phyloP scores from a whole-genome alignment of 2,888 invertebrate species.

The Celastrina argiolus region DNA sequence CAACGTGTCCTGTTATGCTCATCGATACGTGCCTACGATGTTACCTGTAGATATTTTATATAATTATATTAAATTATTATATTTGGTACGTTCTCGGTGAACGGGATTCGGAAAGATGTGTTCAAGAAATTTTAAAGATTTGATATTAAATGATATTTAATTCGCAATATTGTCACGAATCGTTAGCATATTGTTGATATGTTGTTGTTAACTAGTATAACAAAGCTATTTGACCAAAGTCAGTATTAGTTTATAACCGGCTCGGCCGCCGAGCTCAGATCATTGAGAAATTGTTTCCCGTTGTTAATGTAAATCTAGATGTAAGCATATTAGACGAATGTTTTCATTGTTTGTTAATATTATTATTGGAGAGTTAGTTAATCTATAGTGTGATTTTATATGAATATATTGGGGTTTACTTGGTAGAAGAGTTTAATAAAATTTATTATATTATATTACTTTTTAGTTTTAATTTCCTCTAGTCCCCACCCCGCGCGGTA shows the following conservation, averaged over 20 bases:
- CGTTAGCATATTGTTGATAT: slow-evolving; percentile 74
- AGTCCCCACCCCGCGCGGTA: slow-evolving; percentile 32
- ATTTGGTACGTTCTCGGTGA: slow-evolving; percentile 54
- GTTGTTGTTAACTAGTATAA: slow-evolving; percentile 72
- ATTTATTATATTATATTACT: slow-evolving; percentile 51
- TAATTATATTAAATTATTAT: slow-evolving; percentile 53
- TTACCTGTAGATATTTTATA: slow-evolving; percentile 75
- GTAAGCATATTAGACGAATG: slow-evolving; percentile 52
- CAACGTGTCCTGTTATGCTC: slow-evolving; percentile 47
- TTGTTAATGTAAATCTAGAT: slow-evolving; percentile 55
- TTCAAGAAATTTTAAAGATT: slow-evolving; percentile 64
- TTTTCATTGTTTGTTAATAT: slow-evolving; percentile 75
- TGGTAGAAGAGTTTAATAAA: slow-evolving; percentile 76
- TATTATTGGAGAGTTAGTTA: slow-evolving; percentile 71
- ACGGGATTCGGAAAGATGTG: slow-evolving; percentile 64
- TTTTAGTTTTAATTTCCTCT: slow-evolving; percentile 49
- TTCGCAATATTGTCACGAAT: slow-evolving; percentile 67
- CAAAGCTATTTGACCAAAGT: slow-evolving; percentile 79
- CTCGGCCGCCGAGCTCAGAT: slow-evolving; percentile 62
- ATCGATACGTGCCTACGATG: slow-evolving; percentile 75
- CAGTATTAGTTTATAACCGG: slow-evolving; percentile 75
- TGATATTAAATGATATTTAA: slow-evolving; percentile 72
- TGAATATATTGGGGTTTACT: slow-evolving; percentile 78
- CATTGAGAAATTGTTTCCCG: slow-evolving; percentile 60
- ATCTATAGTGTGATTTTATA: slow-evolving; percentile 76